phyloP scores from a whole-genome alignment of 64 coral and sea anemone species.

The Stichodactyla helianthus region DNA sequence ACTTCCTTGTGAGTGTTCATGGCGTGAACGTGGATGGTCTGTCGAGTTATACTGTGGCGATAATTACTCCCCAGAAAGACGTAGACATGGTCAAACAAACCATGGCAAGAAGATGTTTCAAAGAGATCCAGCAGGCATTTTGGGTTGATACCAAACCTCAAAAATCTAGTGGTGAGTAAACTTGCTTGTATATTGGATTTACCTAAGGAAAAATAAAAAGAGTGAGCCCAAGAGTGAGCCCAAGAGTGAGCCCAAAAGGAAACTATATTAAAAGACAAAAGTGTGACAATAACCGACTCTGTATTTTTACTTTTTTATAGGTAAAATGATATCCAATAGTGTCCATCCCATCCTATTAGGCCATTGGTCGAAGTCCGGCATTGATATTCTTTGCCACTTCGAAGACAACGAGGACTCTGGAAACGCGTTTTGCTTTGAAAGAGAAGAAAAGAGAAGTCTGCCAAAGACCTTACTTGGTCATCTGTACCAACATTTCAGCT shows the following conservation, averaged over 20 bases:
- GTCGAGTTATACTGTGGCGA: no score
- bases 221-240: background rate
- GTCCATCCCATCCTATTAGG: slow-evolving; percentile 2
- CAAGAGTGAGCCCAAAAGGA: background rate
- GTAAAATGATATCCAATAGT: slow-evolving; percentile 8
- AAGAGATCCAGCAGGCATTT: no score
- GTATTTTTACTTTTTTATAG: background rate
- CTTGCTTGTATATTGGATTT: background rate
- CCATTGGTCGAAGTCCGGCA: slow-evolving; percentile 6
- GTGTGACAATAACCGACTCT: background rate
- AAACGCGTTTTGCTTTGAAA: slow-evolving; percentile 8
- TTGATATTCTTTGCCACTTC: slow-evolving; percentile 10
- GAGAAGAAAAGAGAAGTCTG: background rate
- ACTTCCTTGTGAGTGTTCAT: no score
- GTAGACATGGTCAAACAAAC: no score
- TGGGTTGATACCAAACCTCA: background rate
- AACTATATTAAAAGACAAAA: background rate
- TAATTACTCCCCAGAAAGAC: no score
- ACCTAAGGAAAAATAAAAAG: background rate
- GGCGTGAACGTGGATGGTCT: no score
- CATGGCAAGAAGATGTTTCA: no score
- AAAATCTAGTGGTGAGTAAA: background rate
- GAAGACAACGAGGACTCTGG: background rate
- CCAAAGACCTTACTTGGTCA: background rate
- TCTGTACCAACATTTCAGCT: slow-evolving; percentile 9